Conservation (phyloP, 2,797 vertebrate species). For the Hirundo rustica region DNA sequence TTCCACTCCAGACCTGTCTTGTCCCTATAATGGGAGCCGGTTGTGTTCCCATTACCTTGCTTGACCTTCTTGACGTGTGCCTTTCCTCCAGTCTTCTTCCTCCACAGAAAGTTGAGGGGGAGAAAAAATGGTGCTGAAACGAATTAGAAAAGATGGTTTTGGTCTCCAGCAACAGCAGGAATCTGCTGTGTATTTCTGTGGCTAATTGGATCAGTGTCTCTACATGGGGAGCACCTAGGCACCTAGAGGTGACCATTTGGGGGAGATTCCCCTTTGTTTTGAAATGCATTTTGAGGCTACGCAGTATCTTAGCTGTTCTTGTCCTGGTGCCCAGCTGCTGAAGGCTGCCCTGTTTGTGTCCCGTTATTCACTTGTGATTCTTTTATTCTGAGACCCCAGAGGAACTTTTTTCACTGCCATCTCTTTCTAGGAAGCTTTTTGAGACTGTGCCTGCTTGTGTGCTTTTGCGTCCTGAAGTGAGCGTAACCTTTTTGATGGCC, state of each 20-base stretch:
- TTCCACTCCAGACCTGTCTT: background rate
- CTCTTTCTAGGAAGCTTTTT: background rate
- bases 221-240: background rate
- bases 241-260: background rate
- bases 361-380: background rate
- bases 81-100: background rate
- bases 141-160: background rate
- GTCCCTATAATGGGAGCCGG: background rate
- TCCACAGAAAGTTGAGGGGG: background rate
- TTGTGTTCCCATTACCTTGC: background rate
- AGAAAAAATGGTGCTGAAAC: background rate
- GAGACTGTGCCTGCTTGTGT: background rate
- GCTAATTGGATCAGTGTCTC: background rate
- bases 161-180: background rate
- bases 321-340: background rate
- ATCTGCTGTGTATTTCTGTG: background rate
- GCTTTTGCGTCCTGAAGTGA: background rate
- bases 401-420: background rate
- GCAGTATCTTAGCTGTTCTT: rapidly evolving
- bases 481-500: background rate
- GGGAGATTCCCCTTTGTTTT: background rate
- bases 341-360: background rate
- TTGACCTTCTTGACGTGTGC: background rate
- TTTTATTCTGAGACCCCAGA: background rate
- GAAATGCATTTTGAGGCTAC: background rate